phyloP scores from a whole-genome alignment of 2,113 vertebrate genomes.

The Calcarius ornatus region DNA sequence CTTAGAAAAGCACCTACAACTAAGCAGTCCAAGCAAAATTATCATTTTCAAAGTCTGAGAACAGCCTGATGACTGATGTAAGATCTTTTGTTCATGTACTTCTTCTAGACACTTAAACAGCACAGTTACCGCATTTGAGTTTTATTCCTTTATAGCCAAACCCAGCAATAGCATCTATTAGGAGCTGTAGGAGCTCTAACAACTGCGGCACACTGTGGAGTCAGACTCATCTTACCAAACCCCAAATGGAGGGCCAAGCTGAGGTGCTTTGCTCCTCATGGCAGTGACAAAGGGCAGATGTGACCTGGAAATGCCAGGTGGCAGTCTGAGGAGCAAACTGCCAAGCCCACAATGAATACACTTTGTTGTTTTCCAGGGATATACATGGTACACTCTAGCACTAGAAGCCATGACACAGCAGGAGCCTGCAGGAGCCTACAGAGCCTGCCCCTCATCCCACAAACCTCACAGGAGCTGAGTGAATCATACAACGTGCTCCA shows the following conservation, averaged over 20 bases:
- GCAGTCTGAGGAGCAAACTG: not conserved
- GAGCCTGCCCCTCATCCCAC: not conserved
- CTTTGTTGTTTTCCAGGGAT: not conserved
- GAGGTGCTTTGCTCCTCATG: not conserved
- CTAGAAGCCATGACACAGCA: not conserved
- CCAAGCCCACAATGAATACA: not conserved
- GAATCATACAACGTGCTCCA: not conserved
- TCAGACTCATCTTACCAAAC: not conserved
- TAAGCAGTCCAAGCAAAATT: not conserved
- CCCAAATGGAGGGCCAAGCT: not conserved
- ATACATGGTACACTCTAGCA: too few species aligned
- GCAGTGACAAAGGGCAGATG: not conserved
- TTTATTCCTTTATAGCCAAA: not conserved
- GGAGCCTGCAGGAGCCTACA: too few species aligned
- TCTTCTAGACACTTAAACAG: not conserved
- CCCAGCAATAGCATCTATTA: not conserved
- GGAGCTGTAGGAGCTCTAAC: not conserved
- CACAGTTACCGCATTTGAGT: not conserved
- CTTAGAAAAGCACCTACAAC: not conserved
- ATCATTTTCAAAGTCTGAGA: not conserved
- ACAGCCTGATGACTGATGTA: not conserved
- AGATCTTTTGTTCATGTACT: not conserved
- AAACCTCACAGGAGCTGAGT: not conserved
- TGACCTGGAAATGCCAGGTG: not conserved
- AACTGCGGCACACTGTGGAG: not conserved